A percentile compares a stretch with the other conserved stretches of the same genome.
These are phyloP conservation scores for Tyria jacobaeae DNA, from an alignment of 2,888 invertebrate genomes.

Conservation along the genomic window DNA sequence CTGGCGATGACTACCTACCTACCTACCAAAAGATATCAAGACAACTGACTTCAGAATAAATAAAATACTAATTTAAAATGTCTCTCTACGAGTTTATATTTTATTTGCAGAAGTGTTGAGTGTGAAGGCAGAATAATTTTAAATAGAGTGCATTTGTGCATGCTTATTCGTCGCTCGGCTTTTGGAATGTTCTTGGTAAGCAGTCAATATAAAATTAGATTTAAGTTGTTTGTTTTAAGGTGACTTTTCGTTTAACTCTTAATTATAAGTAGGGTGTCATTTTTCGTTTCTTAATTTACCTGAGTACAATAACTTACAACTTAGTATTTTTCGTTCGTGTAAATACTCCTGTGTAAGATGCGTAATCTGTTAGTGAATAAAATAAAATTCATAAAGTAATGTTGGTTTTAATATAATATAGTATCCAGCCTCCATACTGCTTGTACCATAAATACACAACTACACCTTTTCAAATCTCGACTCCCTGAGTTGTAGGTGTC, in stretches of 20 bases:
- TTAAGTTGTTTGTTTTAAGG: conserved; percentile 51
- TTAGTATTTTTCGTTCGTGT: conserved; percentile 67
- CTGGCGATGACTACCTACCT: conserved; percentile 11
- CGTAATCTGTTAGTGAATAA: conserved; percentile 76
- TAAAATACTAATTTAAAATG: conserved; percentile 2
- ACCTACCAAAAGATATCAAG: not conserved
- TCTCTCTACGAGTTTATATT: not conserved
- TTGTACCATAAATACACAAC: no score
- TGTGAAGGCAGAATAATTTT: not conserved
- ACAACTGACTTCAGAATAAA: not conserved
- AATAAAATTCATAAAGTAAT: conserved; percentile 68
- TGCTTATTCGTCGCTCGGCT: conserved; percentile 8
- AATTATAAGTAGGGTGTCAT: conserved; percentile 57
- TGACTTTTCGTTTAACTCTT: conserved; percentile 59
- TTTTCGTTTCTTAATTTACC: conserved; percentile 66
- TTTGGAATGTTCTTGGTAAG: conserved; percentile 26
- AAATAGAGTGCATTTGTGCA: not conserved
- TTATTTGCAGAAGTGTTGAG: not conserved
- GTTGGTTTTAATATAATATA: conserved; percentile 16
- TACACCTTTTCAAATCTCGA: no score
- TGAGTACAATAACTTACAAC: conserved; percentile 74
- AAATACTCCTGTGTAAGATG: conserved; percentile 73
- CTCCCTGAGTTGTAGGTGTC: no score
- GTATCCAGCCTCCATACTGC: not conserved
- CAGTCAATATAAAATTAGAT: conserved; percentile 50